phyloP scores from a whole-genome alignment of 2,113 vertebrate genomes.

The Chascanopsetta lugubris region DNA sequence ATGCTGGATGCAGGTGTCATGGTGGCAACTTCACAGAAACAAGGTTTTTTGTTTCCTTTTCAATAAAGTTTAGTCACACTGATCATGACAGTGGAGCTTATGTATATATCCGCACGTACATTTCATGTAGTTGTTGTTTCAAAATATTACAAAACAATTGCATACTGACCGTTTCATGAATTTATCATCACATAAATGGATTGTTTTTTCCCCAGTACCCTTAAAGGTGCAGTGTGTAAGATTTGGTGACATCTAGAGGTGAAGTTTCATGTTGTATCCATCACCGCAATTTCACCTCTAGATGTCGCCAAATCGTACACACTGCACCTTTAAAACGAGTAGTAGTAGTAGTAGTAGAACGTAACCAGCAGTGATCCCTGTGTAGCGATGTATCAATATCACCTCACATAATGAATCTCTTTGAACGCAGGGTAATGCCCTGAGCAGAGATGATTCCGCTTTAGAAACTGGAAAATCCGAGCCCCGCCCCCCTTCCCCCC shows the following conservation, averaged over 20 bases:
- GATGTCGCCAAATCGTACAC: too few species aligned
- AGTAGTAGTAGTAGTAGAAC: conserved; percentile 46
- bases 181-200: too few species aligned
- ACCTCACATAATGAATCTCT: conserved; percentile 80
- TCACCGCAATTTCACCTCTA: too few species aligned
- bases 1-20: conserved; percentile 2
- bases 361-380: conserved; percentile 46
- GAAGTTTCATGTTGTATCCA: too few species aligned
- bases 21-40: background rate
- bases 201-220: too few species aligned
- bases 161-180: too few species aligned
- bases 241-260: too few species aligned
- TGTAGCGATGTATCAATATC: conserved; percentile 71
- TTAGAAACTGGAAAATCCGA: conserved; percentile 80
- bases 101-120: conserved; percentile 14
- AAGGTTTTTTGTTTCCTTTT: background rate
- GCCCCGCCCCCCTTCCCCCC: conserved; percentile 66
- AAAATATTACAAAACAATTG: too few species aligned
- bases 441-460: conserved; percentile 73
- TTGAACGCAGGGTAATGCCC: conserved; percentile 75
- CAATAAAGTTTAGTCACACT: background rate
- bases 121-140: conserved; percentile 12
- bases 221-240: too few species aligned
- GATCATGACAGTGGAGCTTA: conserved; percentile 6
- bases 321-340: conserved; percentile 22